Evolutionary conservation across 1,140 invertebrate genomes (phyloP), one percentile per base, ranked within the genome.

Genomic region (Atopsyche davidsoni): DNA sequence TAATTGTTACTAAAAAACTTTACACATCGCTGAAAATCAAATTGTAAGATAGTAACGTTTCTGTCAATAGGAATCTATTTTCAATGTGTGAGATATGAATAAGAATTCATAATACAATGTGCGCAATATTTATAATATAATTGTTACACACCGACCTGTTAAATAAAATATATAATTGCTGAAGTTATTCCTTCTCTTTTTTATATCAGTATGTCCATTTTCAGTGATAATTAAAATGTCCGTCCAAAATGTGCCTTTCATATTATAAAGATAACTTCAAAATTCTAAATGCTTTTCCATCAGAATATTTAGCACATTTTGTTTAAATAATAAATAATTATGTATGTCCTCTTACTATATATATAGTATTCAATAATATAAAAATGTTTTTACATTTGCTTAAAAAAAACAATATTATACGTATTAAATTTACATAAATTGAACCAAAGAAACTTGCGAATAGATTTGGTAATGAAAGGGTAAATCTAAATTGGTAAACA

Each of bases 281-380:
- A 39, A 28, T 31, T 19, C 21, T 39, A 19, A 45, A 44, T n/a
- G 44, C 14, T 51, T 51, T 19, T 41, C 28, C n/a, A 38, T 43
- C 41, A 32, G 42, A 51, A 31, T 50, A 35, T 47, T 51, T 43
- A 21, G 56, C 56, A 58, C 56, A 58, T 58, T 58, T 58, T 58
- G 56, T 53, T 45, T 17, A 41, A 13, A 14, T 28, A 43, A 28
- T 48, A 24, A 43, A 13, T 48, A 40, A 49, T 49, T 51, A 53
- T 46, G 61, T 54, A 59, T 59, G 60, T 60, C 52, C 53, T 57
- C 51, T 50, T n/a, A n/a, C n/a, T n/a, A n/a, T n/a, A n/a, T n/a
- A n/a, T n/a, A n/a, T n/a, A n/a, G n/a, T n/a, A n/a, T n/a, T n/a
- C n/a, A n/a, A n/a, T n/a, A n/a, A n/a, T n/a, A n/a, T n/a, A n/a